Evolutionary conservation across 1,140 invertebrate genomes (phyloP), one percentile per base, ranked within the genome.

Genomic region (Pseudobourletiella spinata): DNA sequence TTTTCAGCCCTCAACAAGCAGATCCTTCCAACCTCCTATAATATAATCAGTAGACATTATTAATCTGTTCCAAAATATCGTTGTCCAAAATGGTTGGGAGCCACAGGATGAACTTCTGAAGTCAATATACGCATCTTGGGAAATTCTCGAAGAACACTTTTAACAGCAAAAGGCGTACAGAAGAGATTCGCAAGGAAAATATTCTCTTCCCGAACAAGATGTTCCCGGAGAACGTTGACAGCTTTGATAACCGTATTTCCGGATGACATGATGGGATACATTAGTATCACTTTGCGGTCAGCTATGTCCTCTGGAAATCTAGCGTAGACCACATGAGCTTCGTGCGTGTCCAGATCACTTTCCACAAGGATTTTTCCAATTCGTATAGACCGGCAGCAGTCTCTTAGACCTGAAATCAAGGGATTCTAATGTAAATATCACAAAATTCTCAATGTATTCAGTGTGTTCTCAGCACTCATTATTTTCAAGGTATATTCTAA

Each of bases 281-380:
- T 68, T 24, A 68, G 46, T 26, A 65, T 63, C 18, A 68, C 63
- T 55, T 65, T 68, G 11, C 63, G 55, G 25, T 44, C 51, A 25
- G n/a, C n/a, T 16, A 99, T 95, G 74, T 98, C 95, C 71, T 95
- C 89, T 1, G 95, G 95, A 75, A 99, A 95, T 76, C 97, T 90
- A 3, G 95, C 93, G 78, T 99, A 99, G 1, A 98, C 91, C 20
- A 99, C 93, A 74, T 84, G 86, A 11, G 95, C 93, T 76, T 96
- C 92, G 69, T 98, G 93, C 0, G 92, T 97, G 69, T 97, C 93
- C 35, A 86, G 85, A 79, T 98, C 92, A 71, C 88, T 95, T 75
- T 97, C 92, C n/a, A 98, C 90, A 54, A 99, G 76, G 71, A 98
- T 98, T 80, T 98, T 98, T 25, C 95, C 96, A 67, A 98, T 98